Evolutionary conservation across 1,140 invertebrate species (phyloP), one percentile per base, ranked within the genome.

Genomic region (Diprion similis): DNA sequence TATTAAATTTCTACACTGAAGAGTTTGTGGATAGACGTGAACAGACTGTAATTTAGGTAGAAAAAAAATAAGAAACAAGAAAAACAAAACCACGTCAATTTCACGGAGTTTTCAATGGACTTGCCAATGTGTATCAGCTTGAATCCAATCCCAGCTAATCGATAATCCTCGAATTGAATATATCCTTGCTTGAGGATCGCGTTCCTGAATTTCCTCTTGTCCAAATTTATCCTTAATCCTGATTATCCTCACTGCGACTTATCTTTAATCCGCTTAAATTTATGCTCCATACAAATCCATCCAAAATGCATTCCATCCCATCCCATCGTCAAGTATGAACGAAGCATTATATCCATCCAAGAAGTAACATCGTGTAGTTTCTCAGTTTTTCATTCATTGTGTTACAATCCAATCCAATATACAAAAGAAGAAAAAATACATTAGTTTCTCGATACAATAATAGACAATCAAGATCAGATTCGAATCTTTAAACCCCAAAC

Each of bases 351-450:
- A 85, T 88, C 86, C 86, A 86, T 87, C 86, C 84, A 86, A 88
- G 86, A 87, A 88, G 86, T 79, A 87, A 87, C 83, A 87, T 85
- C 83, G 86, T 86, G 86, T 84, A 81, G 86, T 84, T 86, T 87
- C 24, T 88, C 84, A 88, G 86, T 87, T 87, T 88, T 87, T 88
- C 86, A 87, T 87, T 88, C 86, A 88, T 88, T 87, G 86, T 84
- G 86, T 87, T 86, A 88, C 80, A 88, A 88, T 88, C 87, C 87
- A 86, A 87, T 88, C 86, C 86, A 87, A 88, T 88, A 88, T 88
- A 88, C 86, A 88, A 88, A 88, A 88, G 84, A 88, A 87, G 86
- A 88, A 88, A 88, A 88, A 88, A 88, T 86, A 87, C 86, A 88
- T 88, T 88, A 88, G 87, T 88, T 45, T 46, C 69, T 70, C 46